A percentile compares a stretch with the other conserved stretches of the same genome.
These are phyloP conservation scores for Piscicola geometra DNA, from an alignment of 2,888 invertebrate species.

Conservation along the genomic window DNA sequence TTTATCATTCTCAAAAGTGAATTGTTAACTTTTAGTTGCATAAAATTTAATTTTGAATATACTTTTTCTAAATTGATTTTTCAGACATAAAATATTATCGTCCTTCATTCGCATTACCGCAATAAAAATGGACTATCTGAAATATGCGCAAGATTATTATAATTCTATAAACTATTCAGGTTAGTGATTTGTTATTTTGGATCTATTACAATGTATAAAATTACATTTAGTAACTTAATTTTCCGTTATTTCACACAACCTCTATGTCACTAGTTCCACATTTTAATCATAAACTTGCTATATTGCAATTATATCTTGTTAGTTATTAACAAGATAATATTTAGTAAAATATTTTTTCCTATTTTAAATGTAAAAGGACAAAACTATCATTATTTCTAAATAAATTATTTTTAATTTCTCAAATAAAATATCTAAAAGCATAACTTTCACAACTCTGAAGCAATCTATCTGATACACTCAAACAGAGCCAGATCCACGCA, in stretches of 20 bases:
- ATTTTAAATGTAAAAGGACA: background rate
- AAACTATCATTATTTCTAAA: no score
- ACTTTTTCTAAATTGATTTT: background rate
- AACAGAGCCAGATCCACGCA: conserved; percentile 50
- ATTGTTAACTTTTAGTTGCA: background rate
- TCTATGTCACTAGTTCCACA: no score
- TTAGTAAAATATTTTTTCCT: background rate
- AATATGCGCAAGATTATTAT: conserved; percentile 27
- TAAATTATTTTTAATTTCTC: no score
- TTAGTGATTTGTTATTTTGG: background rate
- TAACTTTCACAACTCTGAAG: no score
- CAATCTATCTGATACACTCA: no score
- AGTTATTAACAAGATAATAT: no score
- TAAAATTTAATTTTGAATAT: background rate
- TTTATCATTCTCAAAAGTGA: background rate
- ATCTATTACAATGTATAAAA: no score
- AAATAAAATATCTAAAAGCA: no score
- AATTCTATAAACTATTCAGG: conserved; percentile 29
- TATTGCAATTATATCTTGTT: background rate
- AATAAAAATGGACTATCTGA: conserved; percentile 21
- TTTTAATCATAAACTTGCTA: no score
- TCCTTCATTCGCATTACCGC: no score
- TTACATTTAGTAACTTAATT: no score
- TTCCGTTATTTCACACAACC: no score
- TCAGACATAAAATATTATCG: background rate